Base-by-base conservation (phyloP, 2,797 vertebrate species). In the Phrynocephalus guinanensis region DNA sequence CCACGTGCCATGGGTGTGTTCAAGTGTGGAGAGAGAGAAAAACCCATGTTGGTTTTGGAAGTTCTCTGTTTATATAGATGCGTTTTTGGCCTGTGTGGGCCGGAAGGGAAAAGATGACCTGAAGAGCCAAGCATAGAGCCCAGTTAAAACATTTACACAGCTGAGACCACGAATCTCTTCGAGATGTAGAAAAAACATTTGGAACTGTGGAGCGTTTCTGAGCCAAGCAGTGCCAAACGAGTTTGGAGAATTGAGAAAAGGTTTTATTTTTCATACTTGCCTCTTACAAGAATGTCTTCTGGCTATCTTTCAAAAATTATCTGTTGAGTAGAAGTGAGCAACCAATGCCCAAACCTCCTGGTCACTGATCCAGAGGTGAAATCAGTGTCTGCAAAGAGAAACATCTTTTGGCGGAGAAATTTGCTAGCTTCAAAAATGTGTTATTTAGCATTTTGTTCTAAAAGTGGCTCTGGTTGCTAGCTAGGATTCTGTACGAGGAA, bases 121-220 rank as follows among this genome's bases (percentile, higher is more conserved):
- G 94, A 94, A 89, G 87, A 94, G 95, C 81, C 90, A 82, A 90
- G 93, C 92, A 92, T 33, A 90, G 93, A 92, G 95, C 92, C 95
- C 92, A 94, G 87, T 93, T 91, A 95, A 94, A 96, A 97, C 96
- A 97, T 98, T 98, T 97, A 97, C 96, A 97, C 97, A 98, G 97
- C 97, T 97, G 97, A 95, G 92, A 93, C 87, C 94, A 94, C 92
- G 89, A 95, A 96, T 95, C 95, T 95, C 95, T 97, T 95, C 95
- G 93, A 95, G 89, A 93, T 93, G 95, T 89, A 95, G 85, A 91
- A 86, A 93, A 93, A 94, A 95, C 93, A 84, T 94, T 92, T 82
- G 87, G 92, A 93, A 90, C 95, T 96, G 92, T 95, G 92, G 97
- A 95, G 91, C 85, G n/a, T 77, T 88, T 88, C 88, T 90, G 79